These are phyloP conservation scores for Cyrtorhinus lividipennis DNA, from an alignment of 1,140 invertebrate genomes.

Conservation along the genomic window DNA sequence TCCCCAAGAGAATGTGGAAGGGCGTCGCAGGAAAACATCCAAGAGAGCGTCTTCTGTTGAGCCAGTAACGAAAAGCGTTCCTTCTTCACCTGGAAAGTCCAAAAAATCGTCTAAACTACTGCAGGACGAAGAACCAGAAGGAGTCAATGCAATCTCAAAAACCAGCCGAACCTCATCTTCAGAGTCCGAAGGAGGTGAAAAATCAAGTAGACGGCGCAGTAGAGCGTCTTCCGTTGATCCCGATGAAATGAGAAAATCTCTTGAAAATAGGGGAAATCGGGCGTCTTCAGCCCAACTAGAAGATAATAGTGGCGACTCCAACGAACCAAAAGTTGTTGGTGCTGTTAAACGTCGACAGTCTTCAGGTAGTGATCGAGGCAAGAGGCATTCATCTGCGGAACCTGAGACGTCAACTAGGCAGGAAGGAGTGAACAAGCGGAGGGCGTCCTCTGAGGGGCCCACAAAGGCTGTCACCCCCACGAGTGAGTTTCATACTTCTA, in stretches of 20 bases:
- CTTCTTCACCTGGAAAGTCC: too few relatives aligned
- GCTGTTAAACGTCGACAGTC: too few relatives aligned
- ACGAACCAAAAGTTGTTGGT: too few relatives aligned
- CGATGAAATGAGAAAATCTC: neutral
- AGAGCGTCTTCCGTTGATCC: neutral
- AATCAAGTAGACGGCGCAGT: neutral
- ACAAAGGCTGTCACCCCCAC: too few relatives aligned
- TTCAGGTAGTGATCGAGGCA: neutral
- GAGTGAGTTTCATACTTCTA: too few relatives aligned
- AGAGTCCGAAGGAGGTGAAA: neutral
- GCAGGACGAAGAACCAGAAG: too few relatives aligned
- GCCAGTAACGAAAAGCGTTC: too few relatives aligned
- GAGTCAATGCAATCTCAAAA: too few relatives aligned
- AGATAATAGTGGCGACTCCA: too few relatives aligned
- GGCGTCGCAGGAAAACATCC: too few relatives aligned
- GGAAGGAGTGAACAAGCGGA: neutral
- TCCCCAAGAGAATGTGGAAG: too few relatives aligned
- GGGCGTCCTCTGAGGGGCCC: neutral
- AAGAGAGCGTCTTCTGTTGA: neutral
- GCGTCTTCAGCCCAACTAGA: neutral
- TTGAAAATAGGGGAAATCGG: neutral
- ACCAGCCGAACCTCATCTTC: neutral
- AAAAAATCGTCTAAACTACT: too few relatives aligned
- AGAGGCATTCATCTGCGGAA: neutral
- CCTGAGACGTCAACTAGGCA: neutral